These are phyloP conservation scores for Mesorhabditis belari DNA, from an alignment of 2,888 invertebrate species.

Conservation along the genomic window DNA sequence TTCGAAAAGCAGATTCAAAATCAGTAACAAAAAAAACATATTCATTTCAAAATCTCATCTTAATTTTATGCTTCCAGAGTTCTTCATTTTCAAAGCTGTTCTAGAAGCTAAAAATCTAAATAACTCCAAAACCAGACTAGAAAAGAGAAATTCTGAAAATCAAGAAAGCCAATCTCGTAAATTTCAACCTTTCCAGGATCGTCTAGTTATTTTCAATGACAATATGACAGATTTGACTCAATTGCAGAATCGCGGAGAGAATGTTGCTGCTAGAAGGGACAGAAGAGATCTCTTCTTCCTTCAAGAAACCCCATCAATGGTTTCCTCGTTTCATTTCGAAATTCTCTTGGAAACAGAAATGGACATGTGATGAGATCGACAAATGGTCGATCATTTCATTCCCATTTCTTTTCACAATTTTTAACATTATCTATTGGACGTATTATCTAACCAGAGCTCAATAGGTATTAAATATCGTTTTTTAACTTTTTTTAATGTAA, in stretches of 20 bases:
- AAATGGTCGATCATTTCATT: conserved; percentile 35
- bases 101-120: too few relatives aligned
- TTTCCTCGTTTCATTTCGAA: conserved; percentile 13
- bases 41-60: too few relatives aligned
- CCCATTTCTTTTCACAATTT: conserved; percentile 40
- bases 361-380: conserved; percentile 41
- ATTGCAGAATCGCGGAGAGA: conserved; percentile 18
- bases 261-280: conserved; percentile 27
- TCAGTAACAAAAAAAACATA: too few relatives aligned
- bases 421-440: conserved; percentile 51
- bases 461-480: background rate
- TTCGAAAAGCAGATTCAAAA: too few relatives aligned
- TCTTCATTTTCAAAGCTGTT: too few relatives aligned
- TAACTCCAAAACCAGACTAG: too few relatives aligned
- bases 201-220: too few relatives aligned
- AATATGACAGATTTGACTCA: too few relatives aligned
- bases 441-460: conserved; percentile 40
- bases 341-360: conserved; percentile 4
- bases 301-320: conserved; percentile 19
- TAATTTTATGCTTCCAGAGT: too few relatives aligned
- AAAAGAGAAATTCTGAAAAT: too few relatives aligned
- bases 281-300: conserved; percentile 22
- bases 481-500: background rate
- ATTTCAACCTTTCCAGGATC: too few relatives aligned
- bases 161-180: too few relatives aligned